A percentile compares a stretch with the other conserved stretches of the same genome.
These are phyloP conservation scores for Anas platyrhynchos DNA, from an alignment of 2,113 vertebrate species.

Conservation along the genomic window DNA sequence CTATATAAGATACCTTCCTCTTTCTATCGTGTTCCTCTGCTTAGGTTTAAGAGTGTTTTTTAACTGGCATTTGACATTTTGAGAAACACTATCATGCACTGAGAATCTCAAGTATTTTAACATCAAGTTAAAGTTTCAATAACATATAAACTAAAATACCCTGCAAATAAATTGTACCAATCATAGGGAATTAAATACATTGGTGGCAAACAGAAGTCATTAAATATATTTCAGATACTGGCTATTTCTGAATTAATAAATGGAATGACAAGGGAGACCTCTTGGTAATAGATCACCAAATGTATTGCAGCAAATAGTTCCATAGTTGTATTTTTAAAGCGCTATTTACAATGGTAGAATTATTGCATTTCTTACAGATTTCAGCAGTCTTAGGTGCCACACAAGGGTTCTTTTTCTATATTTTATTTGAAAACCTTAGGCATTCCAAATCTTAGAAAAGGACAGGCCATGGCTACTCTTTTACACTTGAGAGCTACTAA, in stretches of 20 bases:
- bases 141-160: constrained; percentile 6
- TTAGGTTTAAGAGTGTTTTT: not conserved
- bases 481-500: constrained; percentile 24
- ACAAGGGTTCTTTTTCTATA: not conserved
- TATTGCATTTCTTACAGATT: not conserved
- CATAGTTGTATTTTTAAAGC: not conserved
- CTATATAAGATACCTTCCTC: not conserved
- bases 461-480: not conserved
- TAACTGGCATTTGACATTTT: not conserved
- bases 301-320: not conserved
- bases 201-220: not conserved
- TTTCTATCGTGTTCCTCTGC: not conserved
- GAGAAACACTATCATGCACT: not conserved
- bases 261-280: not conserved
- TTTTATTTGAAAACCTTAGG: not conserved
- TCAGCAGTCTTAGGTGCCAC: not conserved
- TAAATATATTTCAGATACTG: constrained; percentile 4
- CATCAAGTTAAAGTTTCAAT: not conserved
- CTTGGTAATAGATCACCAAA: not conserved
- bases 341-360: not conserved
- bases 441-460: not conserved
- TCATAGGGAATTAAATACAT: constrained; percentile 12
- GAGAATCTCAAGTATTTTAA: constrained; percentile 8
- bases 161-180: not conserved
- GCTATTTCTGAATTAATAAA: constrained; percentile 4